phyloP scores from a whole-genome alignment of 1,140 invertebrate species.

The Bombus confusus region DNA sequence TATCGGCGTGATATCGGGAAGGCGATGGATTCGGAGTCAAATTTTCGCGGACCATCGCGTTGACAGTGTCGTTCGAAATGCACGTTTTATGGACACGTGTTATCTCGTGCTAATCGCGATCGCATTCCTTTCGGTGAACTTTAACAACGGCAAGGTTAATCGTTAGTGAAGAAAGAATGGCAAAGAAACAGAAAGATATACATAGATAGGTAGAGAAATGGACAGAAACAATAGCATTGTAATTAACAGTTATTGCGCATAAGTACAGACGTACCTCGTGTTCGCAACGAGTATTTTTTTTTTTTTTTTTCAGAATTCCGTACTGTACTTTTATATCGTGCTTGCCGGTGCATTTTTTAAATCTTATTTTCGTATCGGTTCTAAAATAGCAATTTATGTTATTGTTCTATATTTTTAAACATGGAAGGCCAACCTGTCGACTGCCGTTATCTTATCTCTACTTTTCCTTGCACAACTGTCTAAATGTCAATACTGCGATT shows the following conservation, averaged over 20 bases:
- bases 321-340: conserved; percentile 3
- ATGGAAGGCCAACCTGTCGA: conserved; percentile 11
- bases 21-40: background rate
- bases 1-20: no score
- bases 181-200: background rate
- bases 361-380: conserved; percentile 20
- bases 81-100: background rate
- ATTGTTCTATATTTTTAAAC: background rate
- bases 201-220: background rate
- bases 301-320: conserved; percentile 29
- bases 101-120: background rate
- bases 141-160: background rate
- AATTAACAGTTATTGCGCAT: conserved; percentile 29
- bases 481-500: conserved; percentile 45
- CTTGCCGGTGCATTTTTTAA: background rate
- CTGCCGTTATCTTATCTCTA: conserved; percentile 60
- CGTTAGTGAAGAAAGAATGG: conserved; percentile 13
- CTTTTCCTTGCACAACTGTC: conserved; percentile 45
- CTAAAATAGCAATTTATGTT: background rate
- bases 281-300: conserved; percentile 27
- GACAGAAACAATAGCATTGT: background rate
- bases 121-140: background rate
- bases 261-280: conserved; percentile 36
- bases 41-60: background rate
- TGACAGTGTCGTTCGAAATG: background rate